Conservation (phyloP, 2,888 invertebrate genomes). For the Agrilus mali region DNA sequence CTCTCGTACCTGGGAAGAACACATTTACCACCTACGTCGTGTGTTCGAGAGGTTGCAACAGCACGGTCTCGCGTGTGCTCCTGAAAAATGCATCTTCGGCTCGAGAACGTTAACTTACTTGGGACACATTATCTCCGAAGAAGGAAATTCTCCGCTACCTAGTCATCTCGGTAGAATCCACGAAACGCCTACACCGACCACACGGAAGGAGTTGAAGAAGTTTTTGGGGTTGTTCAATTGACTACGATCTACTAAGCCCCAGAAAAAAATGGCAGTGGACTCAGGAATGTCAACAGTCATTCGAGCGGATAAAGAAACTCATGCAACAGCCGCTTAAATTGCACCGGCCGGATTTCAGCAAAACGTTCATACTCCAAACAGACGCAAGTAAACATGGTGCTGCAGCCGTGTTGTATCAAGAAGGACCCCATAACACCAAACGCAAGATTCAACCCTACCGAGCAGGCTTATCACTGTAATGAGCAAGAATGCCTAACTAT, state of each 20-base stretch:
- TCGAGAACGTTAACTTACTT: conserved; percentile 6
- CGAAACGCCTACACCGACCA: conserved; percentile 4
- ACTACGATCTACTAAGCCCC: conserved; percentile 11
- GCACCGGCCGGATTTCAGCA: conserved; percentile 10
- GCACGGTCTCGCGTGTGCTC: conserved; percentile 8
- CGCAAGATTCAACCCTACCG: conserved; percentile 8
- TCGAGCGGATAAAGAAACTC: conserved; percentile 8
- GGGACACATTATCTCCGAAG: conserved; percentile 8
- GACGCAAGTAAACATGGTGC: conserved; percentile 14
- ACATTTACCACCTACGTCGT: conserved; percentile 10
- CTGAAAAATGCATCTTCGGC: conserved; percentile 11
- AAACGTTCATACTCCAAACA: conserved; percentile 14
- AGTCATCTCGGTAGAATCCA: conserved; percentile 6
- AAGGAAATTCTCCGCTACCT: conserved; percentile 7
- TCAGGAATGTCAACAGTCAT: conserved; percentile 4
- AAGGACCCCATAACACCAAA: conserved; percentile 6
- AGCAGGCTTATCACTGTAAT: conserved; percentile 15
- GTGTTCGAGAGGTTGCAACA: conserved; percentile 12
- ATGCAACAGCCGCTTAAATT: conserved; percentile 10
- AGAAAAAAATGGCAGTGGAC: conserved; percentile 10
- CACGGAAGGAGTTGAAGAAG: conserved; percentile 6
- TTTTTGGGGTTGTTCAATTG: conserved; percentile 18
- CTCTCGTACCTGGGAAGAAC: conserved; percentile 9
- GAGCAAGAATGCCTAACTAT: conserved; percentile 17
- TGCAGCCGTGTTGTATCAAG: conserved; percentile 17